phyloP scores from a whole-genome alignment of 1,140 invertebrate genomes.

The Periplaneta americana region DNA sequence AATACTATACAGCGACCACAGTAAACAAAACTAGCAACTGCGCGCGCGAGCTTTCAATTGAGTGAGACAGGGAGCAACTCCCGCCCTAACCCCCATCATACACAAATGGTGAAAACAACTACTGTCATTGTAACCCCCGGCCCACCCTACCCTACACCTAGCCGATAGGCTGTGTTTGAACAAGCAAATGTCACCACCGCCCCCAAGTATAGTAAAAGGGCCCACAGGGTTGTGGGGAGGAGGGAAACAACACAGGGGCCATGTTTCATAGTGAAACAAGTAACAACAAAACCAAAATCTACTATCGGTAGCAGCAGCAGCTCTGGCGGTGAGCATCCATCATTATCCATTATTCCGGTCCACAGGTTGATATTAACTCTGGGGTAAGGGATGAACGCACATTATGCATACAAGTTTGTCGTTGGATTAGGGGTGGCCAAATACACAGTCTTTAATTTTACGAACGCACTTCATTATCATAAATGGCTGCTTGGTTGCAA shows the following conservation, averaged over 20 bases:
- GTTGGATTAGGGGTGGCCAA: too few species aligned
- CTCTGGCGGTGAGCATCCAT: neutral
- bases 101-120: neutral
- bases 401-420: neutral
- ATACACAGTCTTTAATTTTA: too few species aligned
- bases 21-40: neutral
- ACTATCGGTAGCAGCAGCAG: neutral
- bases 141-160: neutral
- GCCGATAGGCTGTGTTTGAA: neutral
- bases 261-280: neutral
- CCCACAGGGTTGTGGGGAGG: neutral
- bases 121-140: neutral
- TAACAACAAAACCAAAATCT: neutral
- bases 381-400: neutral
- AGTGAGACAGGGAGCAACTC: too few species aligned
- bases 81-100: neutral
- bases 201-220: neutral
- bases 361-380: neutral
- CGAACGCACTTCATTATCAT: too few species aligned
- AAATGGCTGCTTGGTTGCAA: too few species aligned
- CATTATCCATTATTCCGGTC: neutral
- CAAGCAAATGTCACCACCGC: neutral
- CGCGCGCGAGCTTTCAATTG: neutral
- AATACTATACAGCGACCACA: neutral
- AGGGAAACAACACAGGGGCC: neutral